Evolutionary conservation across 2,888 invertebrate genomes (phyloP).

Genomic region (Epinotia bilunana): DNA sequence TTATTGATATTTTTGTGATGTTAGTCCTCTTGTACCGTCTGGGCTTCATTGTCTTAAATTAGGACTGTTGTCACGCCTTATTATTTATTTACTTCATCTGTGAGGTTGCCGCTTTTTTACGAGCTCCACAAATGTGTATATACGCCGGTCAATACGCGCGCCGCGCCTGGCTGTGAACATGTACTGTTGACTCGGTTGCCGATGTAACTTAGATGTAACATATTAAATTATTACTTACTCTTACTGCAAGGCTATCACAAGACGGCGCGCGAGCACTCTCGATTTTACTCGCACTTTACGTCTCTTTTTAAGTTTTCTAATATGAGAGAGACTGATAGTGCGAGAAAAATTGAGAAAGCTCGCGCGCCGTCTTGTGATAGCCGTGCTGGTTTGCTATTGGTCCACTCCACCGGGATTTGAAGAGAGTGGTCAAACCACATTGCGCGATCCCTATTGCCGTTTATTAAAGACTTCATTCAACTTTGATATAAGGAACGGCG

Average conservation of each 20-base stretch:
- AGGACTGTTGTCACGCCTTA: slow-evolving; percentile 5
- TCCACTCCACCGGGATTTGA: slow-evolving; percentile 32
- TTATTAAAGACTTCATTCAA: background rate
- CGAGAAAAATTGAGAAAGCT: too few species aligned
- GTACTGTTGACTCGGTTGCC: slow-evolving; percentile 59
- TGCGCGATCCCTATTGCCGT: background rate
- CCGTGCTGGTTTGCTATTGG: slow-evolving; percentile 41
- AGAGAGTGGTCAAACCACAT: background rate
- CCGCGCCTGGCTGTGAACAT: slow-evolving; percentile 76
- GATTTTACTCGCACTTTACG: too few species aligned
- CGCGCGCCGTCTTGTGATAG: too few species aligned
- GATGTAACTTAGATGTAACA: slow-evolving; percentile 57
- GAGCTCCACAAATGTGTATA: background rate
- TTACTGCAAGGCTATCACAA: too few species aligned
- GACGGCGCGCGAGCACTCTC: too few species aligned
- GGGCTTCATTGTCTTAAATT: background rate
- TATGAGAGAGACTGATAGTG: too few species aligned
- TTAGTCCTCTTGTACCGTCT: background rate
- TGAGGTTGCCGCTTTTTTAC: slow-evolving; percentile 2
- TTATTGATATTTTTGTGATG: background rate
- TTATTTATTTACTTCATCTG: background rate
- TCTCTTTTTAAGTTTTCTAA: too few species aligned
- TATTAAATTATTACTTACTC: slow-evolving; percentile 69
- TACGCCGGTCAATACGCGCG: slow-evolving; percentile 17
- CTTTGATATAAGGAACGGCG: background rate